Evolutionary conservation across 2,113 vertebrate species (phyloP).

Genomic region (Elephas maximus): DNA sequence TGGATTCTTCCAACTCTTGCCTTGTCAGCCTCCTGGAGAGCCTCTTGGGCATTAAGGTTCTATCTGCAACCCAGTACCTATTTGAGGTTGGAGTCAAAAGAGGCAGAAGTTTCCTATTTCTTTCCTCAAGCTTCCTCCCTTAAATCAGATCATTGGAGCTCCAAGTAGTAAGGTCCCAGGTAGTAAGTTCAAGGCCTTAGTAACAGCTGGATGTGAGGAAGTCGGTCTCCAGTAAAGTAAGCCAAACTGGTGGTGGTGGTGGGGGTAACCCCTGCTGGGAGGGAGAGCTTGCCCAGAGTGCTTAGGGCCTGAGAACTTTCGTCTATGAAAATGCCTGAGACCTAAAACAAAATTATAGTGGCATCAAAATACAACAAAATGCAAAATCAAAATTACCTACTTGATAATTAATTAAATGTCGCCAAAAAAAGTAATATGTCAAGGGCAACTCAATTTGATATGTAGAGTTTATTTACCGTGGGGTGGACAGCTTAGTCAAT

Average conservation of each 20-base stretch:
- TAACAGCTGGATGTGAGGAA: not conserved
- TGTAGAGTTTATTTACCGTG: not conserved
- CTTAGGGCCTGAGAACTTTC: not conserved
- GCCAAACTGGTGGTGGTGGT: not conserved
- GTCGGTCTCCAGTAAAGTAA: not conserved
- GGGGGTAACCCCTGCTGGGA: not conserved
- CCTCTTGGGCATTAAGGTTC: not conserved
- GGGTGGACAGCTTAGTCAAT: not conserved
- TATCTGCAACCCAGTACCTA: not conserved
- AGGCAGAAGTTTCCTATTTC: not conserved
- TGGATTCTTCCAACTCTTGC: not conserved
- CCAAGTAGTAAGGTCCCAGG: not conserved
- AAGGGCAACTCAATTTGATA: not conserved
- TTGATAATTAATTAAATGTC: not conserved
- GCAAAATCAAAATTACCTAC: not conserved
- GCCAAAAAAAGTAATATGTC: not conserved
- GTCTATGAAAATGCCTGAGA: not conserved
- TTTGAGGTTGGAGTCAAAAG: not conserved
- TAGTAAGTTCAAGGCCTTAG: no score
- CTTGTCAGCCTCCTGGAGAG: not conserved
- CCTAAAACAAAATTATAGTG: not conserved
- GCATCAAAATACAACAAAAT: not conserved
- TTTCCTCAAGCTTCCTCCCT: not conserved
- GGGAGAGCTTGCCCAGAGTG: not conserved
- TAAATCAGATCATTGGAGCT: not conserved